Percentiles rank a stretch among this genome's conserved stretches.
phyloP scores from a whole-genome alignment of 2,113 vertebrate species.

The Equus quagga region DNA sequence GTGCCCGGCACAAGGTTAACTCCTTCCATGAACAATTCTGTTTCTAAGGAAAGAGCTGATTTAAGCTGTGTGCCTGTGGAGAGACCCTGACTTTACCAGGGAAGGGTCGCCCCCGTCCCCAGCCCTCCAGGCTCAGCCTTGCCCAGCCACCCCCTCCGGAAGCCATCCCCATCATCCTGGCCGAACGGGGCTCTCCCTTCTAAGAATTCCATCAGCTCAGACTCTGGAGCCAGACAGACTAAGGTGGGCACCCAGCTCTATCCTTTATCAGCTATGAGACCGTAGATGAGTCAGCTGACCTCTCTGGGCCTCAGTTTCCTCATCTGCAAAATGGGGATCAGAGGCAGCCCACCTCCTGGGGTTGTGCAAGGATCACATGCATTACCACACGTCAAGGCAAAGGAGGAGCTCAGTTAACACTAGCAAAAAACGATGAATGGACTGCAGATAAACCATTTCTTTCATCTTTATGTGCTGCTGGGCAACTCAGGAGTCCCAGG shows the following conservation, averaged over 20 bases:
- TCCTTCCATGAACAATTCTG: background rate
- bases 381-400: background rate
- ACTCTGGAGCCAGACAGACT: background rate
- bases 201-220: background rate
- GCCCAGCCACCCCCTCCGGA: background rate
- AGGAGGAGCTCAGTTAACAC: too few relatives aligned
- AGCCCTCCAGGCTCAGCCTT: background rate
- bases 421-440: background rate
- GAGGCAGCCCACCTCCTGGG: background rate
- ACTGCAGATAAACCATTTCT: too few relatives aligned
- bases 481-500: background rate
- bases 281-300: background rate
- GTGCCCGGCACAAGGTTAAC: rapidly evolving
- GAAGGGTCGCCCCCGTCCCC: background rate
- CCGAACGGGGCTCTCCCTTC: background rate
- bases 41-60: background rate
- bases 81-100: background rate
- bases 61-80: background rate
- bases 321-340: background rate
- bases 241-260: background rate
- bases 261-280: background rate
- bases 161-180: background rate
- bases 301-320: background rate
- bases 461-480: background rate
- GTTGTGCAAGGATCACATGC: too few relatives aligned